phyloP scores from a whole-genome alignment of 2,113 vertebrate species.

The Microcebus griseorufus region DNA sequence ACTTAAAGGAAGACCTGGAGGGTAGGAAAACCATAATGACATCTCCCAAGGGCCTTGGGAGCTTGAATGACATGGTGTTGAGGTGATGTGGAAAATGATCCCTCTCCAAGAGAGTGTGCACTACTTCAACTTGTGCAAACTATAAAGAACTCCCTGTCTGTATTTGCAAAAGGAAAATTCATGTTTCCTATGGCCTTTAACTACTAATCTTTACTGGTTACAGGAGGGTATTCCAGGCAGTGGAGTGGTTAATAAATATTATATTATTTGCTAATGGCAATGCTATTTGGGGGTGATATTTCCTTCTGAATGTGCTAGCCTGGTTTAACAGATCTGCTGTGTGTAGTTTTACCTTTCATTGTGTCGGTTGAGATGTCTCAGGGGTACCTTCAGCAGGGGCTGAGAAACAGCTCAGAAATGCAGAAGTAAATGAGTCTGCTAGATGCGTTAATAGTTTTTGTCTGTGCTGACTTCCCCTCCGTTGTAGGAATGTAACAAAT shows the following conservation, averaged over 20 bases:
- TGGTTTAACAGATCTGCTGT: slow-evolving; percentile 68
- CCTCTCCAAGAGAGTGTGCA: background rate
- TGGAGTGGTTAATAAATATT: slow-evolving; percentile 76
- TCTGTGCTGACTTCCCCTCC: slow-evolving; percentile 66
- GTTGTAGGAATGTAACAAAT: slow-evolving; percentile 73
- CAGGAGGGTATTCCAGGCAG: slow-evolving; percentile 63
- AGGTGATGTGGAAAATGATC: slow-evolving; percentile 40
- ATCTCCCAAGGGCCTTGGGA: background rate
- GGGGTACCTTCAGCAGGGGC: slow-evolving; percentile 46
- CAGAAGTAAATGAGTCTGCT: background rate
- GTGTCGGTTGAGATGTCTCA: slow-evolving; percentile 57
- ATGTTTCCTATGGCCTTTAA: slow-evolving; percentile 74
- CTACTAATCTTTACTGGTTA: slow-evolving; percentile 75
- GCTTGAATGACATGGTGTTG: background rate
- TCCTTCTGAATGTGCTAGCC: slow-evolving; percentile 64
- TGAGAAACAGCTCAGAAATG: slow-evolving; percentile 46
- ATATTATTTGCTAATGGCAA: slow-evolving; percentile 75
- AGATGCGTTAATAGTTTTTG: slow-evolving; percentile 46
- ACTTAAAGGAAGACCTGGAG: background rate
- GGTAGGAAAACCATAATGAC: background rate
- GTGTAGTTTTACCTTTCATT: slow-evolving; percentile 66
- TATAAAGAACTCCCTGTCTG: slow-evolving; percentile 57
- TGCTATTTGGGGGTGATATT: slow-evolving; percentile 69
- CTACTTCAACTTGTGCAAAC: background rate
- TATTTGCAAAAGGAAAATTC: slow-evolving; percentile 65